Base-by-base conservation (phyloP, 1,140 invertebrate genomes). In the Plectus sambesii region DNA sequence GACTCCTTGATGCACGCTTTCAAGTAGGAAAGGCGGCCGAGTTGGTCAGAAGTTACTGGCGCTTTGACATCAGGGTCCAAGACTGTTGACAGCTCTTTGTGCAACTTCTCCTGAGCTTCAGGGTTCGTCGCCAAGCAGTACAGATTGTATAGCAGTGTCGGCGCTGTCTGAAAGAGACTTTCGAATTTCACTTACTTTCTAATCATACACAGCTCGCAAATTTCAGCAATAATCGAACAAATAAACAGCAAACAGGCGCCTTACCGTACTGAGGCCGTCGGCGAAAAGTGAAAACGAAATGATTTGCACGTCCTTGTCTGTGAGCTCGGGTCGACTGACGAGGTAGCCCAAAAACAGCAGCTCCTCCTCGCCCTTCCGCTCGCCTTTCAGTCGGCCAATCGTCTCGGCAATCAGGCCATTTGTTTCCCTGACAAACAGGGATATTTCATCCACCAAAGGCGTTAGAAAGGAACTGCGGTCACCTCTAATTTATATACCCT, bases 231-330 rank as follows among this genome's bases (percentile, higher is more conserved):
- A n/a, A n/a, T n/a, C n/a, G n/a, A n/a, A n/a, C n/a, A n/a, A n/a
- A n/a, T n/a, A n/a, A n/a, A n/a, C n/a, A n/a, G n/a, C n/a, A n/a
- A n/a, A n/a, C n/a, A n/a, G n/a, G n/a, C n/a, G n/a, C 53, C 66
- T 75, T 71, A 87, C 85, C 35, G 85, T 87, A 58, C 85, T 84
- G 5, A 87, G 81, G 3, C 85, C 85, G 39, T 87, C 85, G n/a
- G 85, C 69, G 47, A 88, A 79, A 47, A 88, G 72, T 70, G 87
- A 85, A 33, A 87, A 63, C 0, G 83, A 82, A 15, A 87, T 70
- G 33, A 84, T 78, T 5, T 79, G 78, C 2, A 85, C 81, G 37
- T 85, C 75, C 62, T 17, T 85, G 63, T 60, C 37, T 35, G 51
- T 67, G 3, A 78, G 55, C 24, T 76, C 71, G 46, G 69, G 48